phyloP scores from a whole-genome alignment of 1,140 invertebrate genomes.

The Cherax destructor region DNA sequence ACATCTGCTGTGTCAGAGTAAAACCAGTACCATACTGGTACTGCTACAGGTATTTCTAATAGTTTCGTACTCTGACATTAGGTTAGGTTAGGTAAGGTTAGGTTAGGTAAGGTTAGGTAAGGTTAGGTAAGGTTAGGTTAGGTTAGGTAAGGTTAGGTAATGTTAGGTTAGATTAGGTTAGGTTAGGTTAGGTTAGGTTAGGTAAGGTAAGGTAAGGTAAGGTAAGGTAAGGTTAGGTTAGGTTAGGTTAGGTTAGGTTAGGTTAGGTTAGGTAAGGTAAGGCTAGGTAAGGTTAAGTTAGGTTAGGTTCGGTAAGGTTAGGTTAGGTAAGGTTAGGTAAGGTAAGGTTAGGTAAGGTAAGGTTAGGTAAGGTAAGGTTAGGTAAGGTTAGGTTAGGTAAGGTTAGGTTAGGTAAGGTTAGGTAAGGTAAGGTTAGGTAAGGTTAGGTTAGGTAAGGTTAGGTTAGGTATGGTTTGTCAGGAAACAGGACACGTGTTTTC shows the following conservation, averaged over 20 bases:
- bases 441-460: not conserved
- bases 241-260: not conserved
- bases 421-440: not conserved
- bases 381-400: not conserved
- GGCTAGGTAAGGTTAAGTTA: not conserved
- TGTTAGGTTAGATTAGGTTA: no score
- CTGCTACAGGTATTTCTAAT: no score
- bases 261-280: conserved; percentile 4
- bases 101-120: no score
- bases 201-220: not conserved
- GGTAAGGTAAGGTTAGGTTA: conserved; percentile 1
- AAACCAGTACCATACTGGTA: no score
- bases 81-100: no score
- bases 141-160: no score
- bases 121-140: no score
- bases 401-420: not conserved
- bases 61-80: no score
- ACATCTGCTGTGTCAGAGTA: no score
- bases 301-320: not conserved
- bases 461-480: not conserved
- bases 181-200: no score
- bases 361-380: not conserved
- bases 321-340: conserved; percentile 3
- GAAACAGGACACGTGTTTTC: no score
- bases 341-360: not conserved